Evolutionary conservation across 1,140 invertebrate genomes (phyloP).

Genomic region (Bombus waltoni): DNA sequence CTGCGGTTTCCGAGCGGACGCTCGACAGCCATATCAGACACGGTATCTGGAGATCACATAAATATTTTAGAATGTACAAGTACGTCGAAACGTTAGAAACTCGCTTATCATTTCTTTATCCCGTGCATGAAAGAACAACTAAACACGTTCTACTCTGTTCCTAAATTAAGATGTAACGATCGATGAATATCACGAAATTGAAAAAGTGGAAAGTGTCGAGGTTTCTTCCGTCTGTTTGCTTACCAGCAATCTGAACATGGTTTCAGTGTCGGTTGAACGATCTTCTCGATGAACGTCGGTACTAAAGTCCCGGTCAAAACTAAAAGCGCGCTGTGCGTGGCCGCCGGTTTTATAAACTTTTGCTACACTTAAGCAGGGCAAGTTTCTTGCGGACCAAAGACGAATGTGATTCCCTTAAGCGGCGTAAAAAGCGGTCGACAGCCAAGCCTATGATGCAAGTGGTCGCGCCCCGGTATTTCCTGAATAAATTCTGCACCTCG

Average conservation of each 20-base stretch:
- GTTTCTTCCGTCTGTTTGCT: slow-evolving; percentile 31
- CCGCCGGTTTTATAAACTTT: slow-evolving; percentile 80
- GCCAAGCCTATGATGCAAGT: slow-evolving; percentile 72
- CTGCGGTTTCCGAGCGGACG: slow-evolving; percentile 69
- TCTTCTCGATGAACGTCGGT: slow-evolving; percentile 3
- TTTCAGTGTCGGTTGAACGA: neutral
- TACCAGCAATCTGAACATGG: slow-evolving; percentile 69
- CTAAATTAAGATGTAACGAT: neutral
- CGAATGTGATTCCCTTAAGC: slow-evolving; percentile 80
- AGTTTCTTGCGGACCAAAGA: slow-evolving; percentile 60
- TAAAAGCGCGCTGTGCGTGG: slow-evolving; percentile 66
- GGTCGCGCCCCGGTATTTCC: slow-evolving; percentile 77
- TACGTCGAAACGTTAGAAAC: neutral
- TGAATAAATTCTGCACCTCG: slow-evolving; percentile 76
- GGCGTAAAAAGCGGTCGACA: slow-evolving; percentile 76
- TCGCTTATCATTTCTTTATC: too few species aligned
- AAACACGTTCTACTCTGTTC: too few species aligned
- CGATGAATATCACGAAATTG: neutral
- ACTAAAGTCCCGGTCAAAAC: slow-evolving; percentile 68
- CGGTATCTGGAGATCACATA: slow-evolving; percentile 60
- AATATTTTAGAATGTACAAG: neutral
- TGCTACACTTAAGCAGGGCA: slow-evolving; percentile 68
- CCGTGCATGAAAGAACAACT: too few species aligned
- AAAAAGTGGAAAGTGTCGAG: neutral
- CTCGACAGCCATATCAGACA: slow-evolving; percentile 74